These are phyloP conservation scores for Phylloscopus trochilus DNA, from an alignment of 2,113 vertebrate genomes.

Conservation along the genomic window DNA sequence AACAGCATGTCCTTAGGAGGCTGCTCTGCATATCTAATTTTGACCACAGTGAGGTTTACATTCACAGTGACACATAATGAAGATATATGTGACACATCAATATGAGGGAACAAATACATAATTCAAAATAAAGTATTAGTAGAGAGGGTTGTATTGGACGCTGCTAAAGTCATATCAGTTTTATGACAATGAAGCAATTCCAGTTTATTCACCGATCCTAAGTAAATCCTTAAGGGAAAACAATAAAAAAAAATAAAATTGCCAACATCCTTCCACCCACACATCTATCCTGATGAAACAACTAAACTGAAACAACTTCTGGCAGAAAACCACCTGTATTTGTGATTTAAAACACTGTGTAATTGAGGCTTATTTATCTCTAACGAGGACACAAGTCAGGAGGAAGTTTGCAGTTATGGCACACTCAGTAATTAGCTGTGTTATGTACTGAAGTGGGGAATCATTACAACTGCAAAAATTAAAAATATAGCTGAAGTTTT, in stretches of 20 bases:
- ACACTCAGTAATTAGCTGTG: not conserved
- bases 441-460: not conserved
- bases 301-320: not conserved
- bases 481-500: not conserved
- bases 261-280: not conserved
- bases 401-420: not conserved
- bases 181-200: slow-evolving; percentile 15
- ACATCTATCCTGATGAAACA: not conserved
- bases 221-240: not conserved
- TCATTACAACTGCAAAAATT: not conserved
- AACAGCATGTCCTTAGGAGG: not conserved
- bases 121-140: slow-evolving; percentile 60
- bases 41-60: slow-evolving; percentile 35
- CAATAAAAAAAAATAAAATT: not conserved
- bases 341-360: not conserved
- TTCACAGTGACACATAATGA: slow-evolving; percentile 19
- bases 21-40: not conserved
- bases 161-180: not conserved
- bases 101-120: slow-evolving; percentile 55
- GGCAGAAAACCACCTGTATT: not conserved
- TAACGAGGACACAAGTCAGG: not conserved
- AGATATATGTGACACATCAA: slow-evolving; percentile 34
- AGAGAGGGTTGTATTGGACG: not conserved
- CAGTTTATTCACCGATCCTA: not conserved
- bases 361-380: not conserved